Conservation (phyloP, 2,888 invertebrate genomes). For the Sepiola atlantica region DNA sequence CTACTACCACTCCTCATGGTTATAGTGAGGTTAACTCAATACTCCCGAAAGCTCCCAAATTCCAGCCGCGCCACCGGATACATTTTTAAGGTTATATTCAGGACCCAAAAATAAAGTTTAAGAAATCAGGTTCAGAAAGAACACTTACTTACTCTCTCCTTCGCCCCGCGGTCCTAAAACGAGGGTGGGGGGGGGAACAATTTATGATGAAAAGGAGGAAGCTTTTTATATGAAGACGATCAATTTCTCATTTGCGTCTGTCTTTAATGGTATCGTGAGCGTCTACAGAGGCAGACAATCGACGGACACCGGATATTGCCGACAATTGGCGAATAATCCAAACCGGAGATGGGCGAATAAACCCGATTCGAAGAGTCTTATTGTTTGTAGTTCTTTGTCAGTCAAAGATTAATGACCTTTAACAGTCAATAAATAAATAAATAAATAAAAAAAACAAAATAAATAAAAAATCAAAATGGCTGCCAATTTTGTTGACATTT, state of each 20-base stretch:
- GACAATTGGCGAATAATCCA: not conserved
- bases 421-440: not conserved
- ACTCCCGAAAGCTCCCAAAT: too few relatives aligned
- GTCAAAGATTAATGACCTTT: slow-evolving; percentile 9
- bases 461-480: not conserved
- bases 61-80: too few relatives aligned
- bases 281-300: not conserved
- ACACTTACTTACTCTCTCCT: too few relatives aligned
- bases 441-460: not conserved
- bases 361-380: not conserved
- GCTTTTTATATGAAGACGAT: not conserved
- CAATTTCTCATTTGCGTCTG: not conserved
- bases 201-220: too few relatives aligned
- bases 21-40: too few relatives aligned
- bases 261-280: not conserved
- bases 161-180: too few relatives aligned
- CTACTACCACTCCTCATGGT: too few relatives aligned
- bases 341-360: not conserved
- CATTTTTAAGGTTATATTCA: too few relatives aligned
- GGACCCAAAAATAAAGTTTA: too few relatives aligned
- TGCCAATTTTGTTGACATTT: not conserved
- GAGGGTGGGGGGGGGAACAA: too few relatives aligned
- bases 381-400: not conserved
- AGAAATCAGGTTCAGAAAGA: too few relatives aligned
- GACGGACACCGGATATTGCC: slow-evolving; percentile 32